phyloP scores from a whole-genome alignment of 2,797 vertebrate genomes.

The Carcharodon carcharias region DNA sequence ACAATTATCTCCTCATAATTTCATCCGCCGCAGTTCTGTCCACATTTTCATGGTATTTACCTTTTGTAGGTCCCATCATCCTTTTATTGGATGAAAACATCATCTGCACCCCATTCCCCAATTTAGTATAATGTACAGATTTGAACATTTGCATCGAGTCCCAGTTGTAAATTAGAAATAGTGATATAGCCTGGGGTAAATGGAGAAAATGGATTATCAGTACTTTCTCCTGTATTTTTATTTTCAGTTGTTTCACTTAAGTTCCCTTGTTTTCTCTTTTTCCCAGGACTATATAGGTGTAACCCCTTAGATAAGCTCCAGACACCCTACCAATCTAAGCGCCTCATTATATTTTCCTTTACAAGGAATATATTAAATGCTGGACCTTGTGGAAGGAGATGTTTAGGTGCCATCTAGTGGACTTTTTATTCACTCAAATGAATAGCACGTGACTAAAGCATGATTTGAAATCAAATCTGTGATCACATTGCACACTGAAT shows the following conservation, averaged over 20 bases:
- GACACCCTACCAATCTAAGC: no score
- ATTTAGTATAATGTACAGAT: neutral
- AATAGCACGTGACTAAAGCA: neutral
- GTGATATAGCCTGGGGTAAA: neutral
- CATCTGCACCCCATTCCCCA: neutral
- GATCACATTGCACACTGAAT: neutral
- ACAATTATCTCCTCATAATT: neutral
- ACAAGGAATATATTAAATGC: neutral
- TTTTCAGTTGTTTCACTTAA: neutral
- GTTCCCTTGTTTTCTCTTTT: neutral
- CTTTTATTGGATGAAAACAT: neutral
- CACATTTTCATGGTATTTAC: no score
- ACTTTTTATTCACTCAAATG: neutral
- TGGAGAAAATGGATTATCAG: neutral
- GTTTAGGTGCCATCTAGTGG: slow-evolving; percentile 25
- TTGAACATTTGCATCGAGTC: neutral
- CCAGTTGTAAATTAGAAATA: neutral
- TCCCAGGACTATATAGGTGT: neutral
- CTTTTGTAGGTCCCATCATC: neutral
- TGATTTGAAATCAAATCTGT: neutral
- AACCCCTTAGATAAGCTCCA: neutral
- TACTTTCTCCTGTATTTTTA: neutral
- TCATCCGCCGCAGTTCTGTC: neutral
- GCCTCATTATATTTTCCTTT: neutral
- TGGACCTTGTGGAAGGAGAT: neutral